These are phyloP conservation scores for Ageneiosus marmoratus DNA, from an alignment of 2,113 vertebrate genomes.

Conservation along the genomic window DNA sequence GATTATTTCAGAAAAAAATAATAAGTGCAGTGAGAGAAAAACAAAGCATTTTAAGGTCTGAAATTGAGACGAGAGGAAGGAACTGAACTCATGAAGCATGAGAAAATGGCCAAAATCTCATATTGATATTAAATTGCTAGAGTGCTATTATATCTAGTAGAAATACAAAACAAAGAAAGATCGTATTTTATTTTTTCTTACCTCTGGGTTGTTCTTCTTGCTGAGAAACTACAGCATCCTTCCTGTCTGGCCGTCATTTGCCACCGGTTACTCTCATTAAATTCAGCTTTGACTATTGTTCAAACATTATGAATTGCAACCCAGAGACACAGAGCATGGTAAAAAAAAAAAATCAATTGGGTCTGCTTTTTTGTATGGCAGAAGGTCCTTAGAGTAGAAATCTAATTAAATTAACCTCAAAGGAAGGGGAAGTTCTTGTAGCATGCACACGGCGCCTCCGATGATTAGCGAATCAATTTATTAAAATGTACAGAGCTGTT, in stretches of 20 bases:
- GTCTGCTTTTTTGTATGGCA: conserved; percentile 30
- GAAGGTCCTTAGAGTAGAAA: conserved; percentile 12
- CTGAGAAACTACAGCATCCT: background rate
- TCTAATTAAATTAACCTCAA: conserved; percentile 57
- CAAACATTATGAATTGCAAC: conserved; percentile 22
- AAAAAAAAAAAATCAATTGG: conserved; percentile 49
- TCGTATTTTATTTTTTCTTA: too few relatives aligned
- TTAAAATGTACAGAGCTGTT: conserved; percentile 45
- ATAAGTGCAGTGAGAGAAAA: too few relatives aligned
- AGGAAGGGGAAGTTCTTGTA: conserved; percentile 30
- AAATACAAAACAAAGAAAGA: too few relatives aligned
- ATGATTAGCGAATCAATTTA: conserved; percentile 56
- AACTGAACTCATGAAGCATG: too few relatives aligned
- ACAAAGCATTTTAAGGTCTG: too few relatives aligned
- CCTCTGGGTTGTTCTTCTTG: background rate
- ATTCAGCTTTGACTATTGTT: conserved; percentile 33
- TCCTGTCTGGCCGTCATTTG: background rate
- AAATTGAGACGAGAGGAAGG: too few relatives aligned
- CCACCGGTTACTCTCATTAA: conserved; percentile 18
- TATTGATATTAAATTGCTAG: too few relatives aligned
- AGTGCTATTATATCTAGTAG: too few relatives aligned
- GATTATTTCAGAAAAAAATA: too few relatives aligned
- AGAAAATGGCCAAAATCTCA: too few relatives aligned
- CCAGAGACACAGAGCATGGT: conserved; percentile 1
- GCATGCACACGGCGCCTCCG: conserved; percentile 11